phyloP scores from a whole-genome alignment of 2,888 invertebrate genomes.

The Drosophila lutescens region DNA sequence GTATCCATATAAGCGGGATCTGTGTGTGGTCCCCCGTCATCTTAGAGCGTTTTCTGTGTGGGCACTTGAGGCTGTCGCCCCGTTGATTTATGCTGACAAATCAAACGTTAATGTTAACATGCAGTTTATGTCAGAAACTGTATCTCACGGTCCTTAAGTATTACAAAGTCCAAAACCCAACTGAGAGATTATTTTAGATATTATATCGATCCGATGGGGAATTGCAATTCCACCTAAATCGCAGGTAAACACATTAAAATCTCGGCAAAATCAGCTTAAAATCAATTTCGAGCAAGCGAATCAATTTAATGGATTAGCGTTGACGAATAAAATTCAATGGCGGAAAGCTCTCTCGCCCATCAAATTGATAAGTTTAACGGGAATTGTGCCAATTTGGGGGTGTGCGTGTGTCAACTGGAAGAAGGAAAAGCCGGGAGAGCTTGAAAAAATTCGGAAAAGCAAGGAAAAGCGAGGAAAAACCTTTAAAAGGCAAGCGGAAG shows the following conservation, averaged over 20 bases:
- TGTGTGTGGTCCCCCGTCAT: conserved; percentile 71
- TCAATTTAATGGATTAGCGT: conserved; percentile 81
- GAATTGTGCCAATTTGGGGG: conserved; percentile 77
- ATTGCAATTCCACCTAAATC: conserved; percentile 16
- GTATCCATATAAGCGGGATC: conserved; percentile 37
- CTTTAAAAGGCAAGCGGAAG: conserved; percentile 50
- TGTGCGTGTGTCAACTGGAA: conserved; percentile 54
- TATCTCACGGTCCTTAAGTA: conserved; percentile 40
- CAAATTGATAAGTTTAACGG: conserved; percentile 78
- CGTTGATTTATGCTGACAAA: conserved; percentile 71
- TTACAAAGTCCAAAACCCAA: not conserved
- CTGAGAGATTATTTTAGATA: conserved; percentile 11
- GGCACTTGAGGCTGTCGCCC: conserved; percentile 60
- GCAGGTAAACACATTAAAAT: conserved; percentile 54
- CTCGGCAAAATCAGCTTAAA: conserved; percentile 70
- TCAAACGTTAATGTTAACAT: conserved; percentile 67
- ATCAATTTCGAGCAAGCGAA: conserved; percentile 73
- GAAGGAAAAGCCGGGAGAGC: conserved; percentile 36
- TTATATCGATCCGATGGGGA: conserved; percentile 1
- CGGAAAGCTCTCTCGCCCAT: conserved; percentile 54
- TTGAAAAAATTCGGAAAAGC: conserved; percentile 14
- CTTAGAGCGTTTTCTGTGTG: conserved; percentile 52
- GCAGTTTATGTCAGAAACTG: conserved; percentile 57
- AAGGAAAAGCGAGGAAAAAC: conserved; percentile 19
- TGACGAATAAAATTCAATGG: conserved; percentile 49